These are phyloP conservation scores for Oncopodura yosiiana DNA, from an alignment of 1,140 invertebrate genomes.

Conservation along the genomic window DNA sequence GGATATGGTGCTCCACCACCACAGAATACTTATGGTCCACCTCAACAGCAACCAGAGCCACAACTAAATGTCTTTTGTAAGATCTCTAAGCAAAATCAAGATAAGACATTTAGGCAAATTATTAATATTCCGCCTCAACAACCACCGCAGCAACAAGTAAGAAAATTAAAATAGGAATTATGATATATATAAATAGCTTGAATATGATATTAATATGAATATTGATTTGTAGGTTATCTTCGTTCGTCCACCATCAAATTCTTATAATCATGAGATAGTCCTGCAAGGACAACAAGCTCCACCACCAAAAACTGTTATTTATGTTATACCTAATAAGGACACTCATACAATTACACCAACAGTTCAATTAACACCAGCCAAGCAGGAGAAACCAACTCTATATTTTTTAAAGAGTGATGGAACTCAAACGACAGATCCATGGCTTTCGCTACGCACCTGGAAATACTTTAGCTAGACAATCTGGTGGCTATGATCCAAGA, in stretches of 20 bases:
- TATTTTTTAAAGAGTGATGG: constrained; percentile 4
- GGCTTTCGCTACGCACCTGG: no score
- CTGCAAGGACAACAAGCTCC: constrained; percentile 1
- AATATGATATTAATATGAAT: no score
- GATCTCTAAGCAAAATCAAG: constrained; percentile 3
- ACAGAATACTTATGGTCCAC: no score
- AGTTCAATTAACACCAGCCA: background rate
- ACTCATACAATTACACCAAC: background rate
- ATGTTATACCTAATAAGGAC: constrained; percentile 4
- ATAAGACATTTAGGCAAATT: constrained; percentile 3
- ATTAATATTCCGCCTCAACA: background rate
- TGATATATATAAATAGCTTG: no score
- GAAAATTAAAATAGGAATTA: no score
- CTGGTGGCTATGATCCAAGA: no score
- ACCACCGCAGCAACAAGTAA: constrained; percentile 1
- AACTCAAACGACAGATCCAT: no score
- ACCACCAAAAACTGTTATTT: constrained; percentile 2
- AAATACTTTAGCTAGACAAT: no score
- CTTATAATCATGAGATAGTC: constrained; percentile 4
- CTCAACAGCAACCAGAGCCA: no score
- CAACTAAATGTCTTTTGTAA: constrained; percentile 5
- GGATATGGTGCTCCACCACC: no score
- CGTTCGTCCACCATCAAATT: constrained; percentile 6
- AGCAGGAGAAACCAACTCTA: constrained; percentile 4
- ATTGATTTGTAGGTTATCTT: no score